These are phyloP conservation scores for Halocynthia aurantium DNA, from an alignment of 23 tunicate genomes.

Conservation along the genomic window DNA sequence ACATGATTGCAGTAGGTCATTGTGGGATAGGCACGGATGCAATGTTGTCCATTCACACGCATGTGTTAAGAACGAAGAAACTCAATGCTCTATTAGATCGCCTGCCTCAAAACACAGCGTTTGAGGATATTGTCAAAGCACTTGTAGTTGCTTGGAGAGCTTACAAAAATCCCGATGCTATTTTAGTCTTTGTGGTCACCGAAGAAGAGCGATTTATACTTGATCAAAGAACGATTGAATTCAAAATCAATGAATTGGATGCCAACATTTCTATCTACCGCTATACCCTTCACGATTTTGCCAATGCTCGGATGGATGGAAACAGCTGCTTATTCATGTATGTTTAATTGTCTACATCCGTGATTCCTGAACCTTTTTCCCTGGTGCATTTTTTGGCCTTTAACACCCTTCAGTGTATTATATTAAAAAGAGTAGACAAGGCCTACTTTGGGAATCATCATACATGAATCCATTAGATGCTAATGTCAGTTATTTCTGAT, in stretches of 20 bases:
- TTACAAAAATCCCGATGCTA: conserved; percentile 50
- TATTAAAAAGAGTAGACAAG: too few relatives aligned
- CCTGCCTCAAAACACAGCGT: conserved; percentile 35
- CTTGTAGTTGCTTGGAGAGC: conserved; percentile 52
- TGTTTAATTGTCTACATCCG: too few relatives aligned
- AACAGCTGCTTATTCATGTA: too few relatives aligned
- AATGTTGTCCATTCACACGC: conserved; percentile 22
- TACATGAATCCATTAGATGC: too few relatives aligned
- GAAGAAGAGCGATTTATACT: conserved; percentile 35
- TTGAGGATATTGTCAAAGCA: conserved; percentile 28
- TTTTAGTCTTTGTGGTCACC: conserved; percentile 50
- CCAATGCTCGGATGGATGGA: too few relatives aligned
- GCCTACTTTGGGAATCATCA: too few relatives aligned
- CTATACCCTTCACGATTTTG: conserved; percentile 5
- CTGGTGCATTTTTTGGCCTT: too few relatives aligned
- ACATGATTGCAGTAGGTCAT: conserved; percentile 60
- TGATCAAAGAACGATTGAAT: conserved; percentile 82
- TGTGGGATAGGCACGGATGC: conserved; percentile 50
- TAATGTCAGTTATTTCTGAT: too few relatives aligned
- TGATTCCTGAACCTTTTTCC: too few relatives aligned
- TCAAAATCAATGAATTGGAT: conserved; percentile 42
- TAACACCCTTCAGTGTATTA: too few relatives aligned
- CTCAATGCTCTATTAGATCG: neutral
- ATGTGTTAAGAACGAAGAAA: conserved; percentile 7
- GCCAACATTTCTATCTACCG: conserved; percentile 38